Base-by-base conservation (phyloP, 2,113 vertebrate species). In the Malurus melanocephalus region DNA sequence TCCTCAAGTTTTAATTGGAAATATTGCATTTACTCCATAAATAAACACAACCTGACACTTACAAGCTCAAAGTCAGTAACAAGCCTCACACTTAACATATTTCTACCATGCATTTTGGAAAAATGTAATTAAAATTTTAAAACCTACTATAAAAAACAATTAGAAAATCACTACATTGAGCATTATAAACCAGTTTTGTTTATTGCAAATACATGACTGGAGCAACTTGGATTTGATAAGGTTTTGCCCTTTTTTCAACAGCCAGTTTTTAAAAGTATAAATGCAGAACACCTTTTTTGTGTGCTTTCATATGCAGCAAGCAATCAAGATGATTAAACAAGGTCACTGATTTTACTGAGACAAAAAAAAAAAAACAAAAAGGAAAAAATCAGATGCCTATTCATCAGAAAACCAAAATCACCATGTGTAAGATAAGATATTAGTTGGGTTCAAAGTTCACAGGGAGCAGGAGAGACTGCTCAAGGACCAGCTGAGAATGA, bases 91-190 rank as follows among this genome's bases (percentile, higher is more conserved):
- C 12, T 57, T 22, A n/a, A 74, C 0, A 1, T 18, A 27, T 8
- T 52, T 8, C 45, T 46, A 28, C 23, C 0, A 2, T 4, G 33
- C 27, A 13, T 26, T 89, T 67, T 26, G 45, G 45, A 33, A 85
- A 92, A 55, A 75, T 1, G 43, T 16, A 51, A 73, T 46, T 76
- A 82, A 91, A 38, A 28, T 59, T 73, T 89, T 65, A 87, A 87
- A 91, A 40, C 11, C 38, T n/a, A 8, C 61, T n/a, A 21, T 48
- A 79, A 79, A 67, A 66, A 43, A 2, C 57, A 56, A 48, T 30
- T 30, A 52, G 52, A 61, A 81, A 67, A 75, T 7, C 13, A 16
- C 23, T 46, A n/a, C 40, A 60, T 2, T 21, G 35, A 90, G 53
- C 45, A 32, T 30, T 53, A 66, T 2, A 88, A 71, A 80, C 16